A percentile compares a stretch with the other conserved stretches of the same genome.
Evolutionary conservation across 1,140 invertebrate genomes (phyloP).

Genomic region (Mizuhopecten yessoensis): DNA sequence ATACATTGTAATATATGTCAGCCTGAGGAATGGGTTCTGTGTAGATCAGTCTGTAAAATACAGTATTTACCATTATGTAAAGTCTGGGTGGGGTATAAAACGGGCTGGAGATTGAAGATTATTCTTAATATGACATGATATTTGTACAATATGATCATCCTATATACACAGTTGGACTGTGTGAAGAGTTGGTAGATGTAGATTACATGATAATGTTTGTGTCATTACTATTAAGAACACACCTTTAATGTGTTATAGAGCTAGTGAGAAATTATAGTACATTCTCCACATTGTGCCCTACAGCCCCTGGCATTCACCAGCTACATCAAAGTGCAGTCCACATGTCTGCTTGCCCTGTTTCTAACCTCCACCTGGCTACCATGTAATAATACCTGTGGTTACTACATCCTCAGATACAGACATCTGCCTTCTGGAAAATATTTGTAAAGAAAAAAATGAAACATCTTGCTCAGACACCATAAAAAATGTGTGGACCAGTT

Average conservation of each 20-base stretch:
- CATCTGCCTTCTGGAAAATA: neutral
- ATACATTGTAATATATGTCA: neutral
- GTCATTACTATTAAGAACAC: neutral
- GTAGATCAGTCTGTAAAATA: neutral
- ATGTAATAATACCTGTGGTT: neutral
- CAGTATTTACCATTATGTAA: neutral
- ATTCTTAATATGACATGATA: neutral
- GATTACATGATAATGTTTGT: neutral
- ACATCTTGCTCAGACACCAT: neutral
- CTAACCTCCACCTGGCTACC: neutral
- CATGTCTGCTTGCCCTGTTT: neutral
- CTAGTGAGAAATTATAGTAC: neutral
- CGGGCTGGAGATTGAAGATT: neutral
- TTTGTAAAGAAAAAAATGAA: neutral
- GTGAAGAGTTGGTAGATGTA: neutral
- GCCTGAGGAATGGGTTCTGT: neutral
- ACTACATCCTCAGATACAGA: neutral
- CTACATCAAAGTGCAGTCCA: neutral
- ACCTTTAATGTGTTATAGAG: too few relatives aligned
- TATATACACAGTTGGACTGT: neutral
- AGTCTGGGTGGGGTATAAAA: neutral
- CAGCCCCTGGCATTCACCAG: neutral
- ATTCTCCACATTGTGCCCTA: constrained; percentile 4
- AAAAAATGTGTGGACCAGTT: neutral
- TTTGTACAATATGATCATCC: neutral